Conservation (phyloP, 1,140 invertebrate species). For the Drosophila sp. region DNA sequence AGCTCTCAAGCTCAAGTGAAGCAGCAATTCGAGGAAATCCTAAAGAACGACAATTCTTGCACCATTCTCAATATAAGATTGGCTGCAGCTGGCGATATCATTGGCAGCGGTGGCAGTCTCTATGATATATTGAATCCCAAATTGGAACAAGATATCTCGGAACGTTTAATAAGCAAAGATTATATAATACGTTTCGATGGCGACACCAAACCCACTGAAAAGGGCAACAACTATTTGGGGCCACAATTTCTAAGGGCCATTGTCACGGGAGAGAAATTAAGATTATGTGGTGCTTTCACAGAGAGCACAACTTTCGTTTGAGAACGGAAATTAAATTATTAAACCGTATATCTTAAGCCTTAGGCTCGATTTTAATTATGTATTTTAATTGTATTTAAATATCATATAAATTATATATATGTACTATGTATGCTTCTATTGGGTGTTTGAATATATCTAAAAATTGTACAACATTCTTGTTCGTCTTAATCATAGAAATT, state of each 20-base stretch:
- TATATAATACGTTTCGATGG: constrained; percentile 73
- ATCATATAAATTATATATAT: no score
- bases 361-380: neutral
- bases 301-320: constrained; percentile 78
- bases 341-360: neutral
- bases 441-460: neutral
- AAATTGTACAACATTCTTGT: neutral
- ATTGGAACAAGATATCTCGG: constrained; percentile 54
- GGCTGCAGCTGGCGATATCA: constrained; percentile 36
- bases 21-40: constrained; percentile 64
- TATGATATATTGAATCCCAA: constrained; percentile 60
- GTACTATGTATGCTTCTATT: neutral
- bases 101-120: constrained; percentile 40
- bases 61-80: constrained; percentile 61
- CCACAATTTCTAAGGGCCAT: constrained; percentile 81
- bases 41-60: constrained; percentile 60
- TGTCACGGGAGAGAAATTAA: constrained; percentile 69
- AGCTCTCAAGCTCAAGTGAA: constrained; percentile 47
- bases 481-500: neutral
- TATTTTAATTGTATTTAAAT: constrained; percentile 1
- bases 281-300: constrained; percentile 80
- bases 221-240: constrained; percentile 59
- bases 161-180: constrained; percentile 73
- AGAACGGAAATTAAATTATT: no score
- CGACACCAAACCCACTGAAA: constrained; percentile 43